Conservation (phyloP, 1,140 invertebrate species). For the Temnothorax nylanderi region DNA sequence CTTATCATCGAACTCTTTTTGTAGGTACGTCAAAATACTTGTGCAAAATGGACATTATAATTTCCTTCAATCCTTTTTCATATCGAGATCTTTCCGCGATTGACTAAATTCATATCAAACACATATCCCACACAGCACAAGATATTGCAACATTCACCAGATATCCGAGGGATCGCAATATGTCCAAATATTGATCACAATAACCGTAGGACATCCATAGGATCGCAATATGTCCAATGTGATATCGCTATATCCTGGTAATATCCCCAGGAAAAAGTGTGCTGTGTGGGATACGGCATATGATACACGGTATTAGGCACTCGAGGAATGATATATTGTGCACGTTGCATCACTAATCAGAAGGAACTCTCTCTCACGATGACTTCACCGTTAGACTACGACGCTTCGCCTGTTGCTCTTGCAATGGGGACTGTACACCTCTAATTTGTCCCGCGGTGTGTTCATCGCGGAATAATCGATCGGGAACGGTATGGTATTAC, state of each 20-base stretch:
- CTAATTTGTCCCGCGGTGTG: slow-evolving; percentile 88
- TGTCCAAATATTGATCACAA: too few relatives aligned
- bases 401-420: slow-evolving; percentile 90
- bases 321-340: slow-evolving; percentile 44
- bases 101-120: slow-evolving; percentile 26
- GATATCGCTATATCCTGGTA: too few relatives aligned
- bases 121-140: too few relatives aligned
- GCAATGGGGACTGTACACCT: slow-evolving; percentile 89
- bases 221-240: too few relatives aligned
- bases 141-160: too few relatives aligned
- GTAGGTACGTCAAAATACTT: background rate
- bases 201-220: too few relatives aligned
- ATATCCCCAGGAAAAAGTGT: too few relatives aligned
- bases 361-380: slow-evolving; percentile 31
- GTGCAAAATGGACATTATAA: slow-evolving; percentile 5
- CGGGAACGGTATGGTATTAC: slow-evolving; percentile 86
- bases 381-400: slow-evolving; percentile 85
- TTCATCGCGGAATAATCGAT: slow-evolving; percentile 91
- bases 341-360: slow-evolving; percentile 41
- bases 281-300: too few relatives aligned
- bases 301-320: slow-evolving; percentile 22
- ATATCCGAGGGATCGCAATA: too few relatives aligned
- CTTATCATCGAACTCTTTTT: background rate
- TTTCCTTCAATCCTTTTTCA: background rate
- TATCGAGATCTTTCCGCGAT: background rate